phyloP scores from a whole-genome alignment of 2,888 invertebrate genomes.

The Electrophaes corylata region DNA sequence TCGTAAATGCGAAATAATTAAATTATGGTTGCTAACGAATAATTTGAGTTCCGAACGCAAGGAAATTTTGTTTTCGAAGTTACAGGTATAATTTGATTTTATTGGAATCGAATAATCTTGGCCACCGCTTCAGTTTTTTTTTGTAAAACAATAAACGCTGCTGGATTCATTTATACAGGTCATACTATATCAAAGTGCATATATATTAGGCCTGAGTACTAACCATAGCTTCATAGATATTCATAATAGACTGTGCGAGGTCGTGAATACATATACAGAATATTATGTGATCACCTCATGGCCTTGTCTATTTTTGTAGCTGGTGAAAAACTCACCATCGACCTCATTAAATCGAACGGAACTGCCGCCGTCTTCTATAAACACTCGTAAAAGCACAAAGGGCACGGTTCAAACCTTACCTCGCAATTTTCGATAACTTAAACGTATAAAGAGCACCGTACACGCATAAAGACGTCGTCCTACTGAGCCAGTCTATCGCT shows the following conservation, averaged over 20 bases:
- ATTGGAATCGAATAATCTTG: constrained; percentile 37
- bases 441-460: constrained; percentile 39
- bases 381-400: constrained; percentile 33
- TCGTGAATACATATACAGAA: not conserved
- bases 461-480: constrained; percentile 43
- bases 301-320: constrained; percentile 8
- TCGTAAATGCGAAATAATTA: constrained; percentile 36
- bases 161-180: not conserved
- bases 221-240: too few relatives aligned
- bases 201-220: not conserved
- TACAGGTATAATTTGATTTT: constrained; percentile 40
- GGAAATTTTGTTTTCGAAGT: constrained; percentile 42
- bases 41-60: constrained; percentile 43
- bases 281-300: not conserved
- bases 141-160: not conserved
- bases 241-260: too few relatives aligned
- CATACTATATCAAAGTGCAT: too few relatives aligned
- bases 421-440: constrained; percentile 42
- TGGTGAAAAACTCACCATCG: constrained; percentile 24
- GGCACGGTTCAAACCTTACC: constrained; percentile 33
- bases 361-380: constrained; percentile 36
- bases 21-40: constrained; percentile 44
- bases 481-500: constrained; percentile 51
- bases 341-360: constrained; percentile 35
- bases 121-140: constrained; percentile 9